These are phyloP conservation scores for Sinocyclocheilus anophthalmus DNA, from an alignment of 2,113 vertebrate species.

Conservation along the genomic window DNA sequence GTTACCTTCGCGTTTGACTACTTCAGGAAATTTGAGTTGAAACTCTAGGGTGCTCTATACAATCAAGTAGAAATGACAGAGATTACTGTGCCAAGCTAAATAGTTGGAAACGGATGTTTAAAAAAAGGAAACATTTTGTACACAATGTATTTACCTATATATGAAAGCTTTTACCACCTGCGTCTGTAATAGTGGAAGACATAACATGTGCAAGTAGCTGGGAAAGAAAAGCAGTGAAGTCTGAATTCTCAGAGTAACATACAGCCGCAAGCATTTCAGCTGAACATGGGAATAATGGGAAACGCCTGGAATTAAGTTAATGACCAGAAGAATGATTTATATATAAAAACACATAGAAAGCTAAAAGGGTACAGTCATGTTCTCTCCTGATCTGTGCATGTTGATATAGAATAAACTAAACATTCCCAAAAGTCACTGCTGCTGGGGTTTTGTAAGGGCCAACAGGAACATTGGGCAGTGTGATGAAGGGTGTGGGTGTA, in stretches of 20 bases:
- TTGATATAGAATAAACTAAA: too few relatives aligned
- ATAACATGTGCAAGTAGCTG: not conserved
- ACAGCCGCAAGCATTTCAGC: not conserved
- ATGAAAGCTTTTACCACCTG: not conserved
- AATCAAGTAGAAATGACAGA: not conserved
- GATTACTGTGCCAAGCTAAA: not conserved
- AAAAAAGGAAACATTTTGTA: not conserved
- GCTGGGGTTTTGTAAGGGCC: not conserved
- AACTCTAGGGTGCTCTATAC: too few relatives aligned
- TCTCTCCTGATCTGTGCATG: not conserved
- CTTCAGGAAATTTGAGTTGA: not conserved
- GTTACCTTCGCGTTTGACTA: too few relatives aligned
- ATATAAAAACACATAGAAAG: not conserved
- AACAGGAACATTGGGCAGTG: not conserved
- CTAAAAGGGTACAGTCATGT: not conserved
- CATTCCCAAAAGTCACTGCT: too few relatives aligned
- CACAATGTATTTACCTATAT: not conserved
- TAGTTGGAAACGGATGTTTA: not conserved
- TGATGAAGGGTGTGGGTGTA: not conserved
- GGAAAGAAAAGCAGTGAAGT: not conserved
- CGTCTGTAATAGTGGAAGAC: not conserved
- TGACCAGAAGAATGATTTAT: not conserved
- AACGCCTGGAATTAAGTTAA: not conserved
- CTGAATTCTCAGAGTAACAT: not conserved
- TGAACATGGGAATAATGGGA: not conserved